Evolutionary conservation across 2,797 vertebrate genomes (phyloP).

Genomic region (Enteromius treurensis): DNA sequence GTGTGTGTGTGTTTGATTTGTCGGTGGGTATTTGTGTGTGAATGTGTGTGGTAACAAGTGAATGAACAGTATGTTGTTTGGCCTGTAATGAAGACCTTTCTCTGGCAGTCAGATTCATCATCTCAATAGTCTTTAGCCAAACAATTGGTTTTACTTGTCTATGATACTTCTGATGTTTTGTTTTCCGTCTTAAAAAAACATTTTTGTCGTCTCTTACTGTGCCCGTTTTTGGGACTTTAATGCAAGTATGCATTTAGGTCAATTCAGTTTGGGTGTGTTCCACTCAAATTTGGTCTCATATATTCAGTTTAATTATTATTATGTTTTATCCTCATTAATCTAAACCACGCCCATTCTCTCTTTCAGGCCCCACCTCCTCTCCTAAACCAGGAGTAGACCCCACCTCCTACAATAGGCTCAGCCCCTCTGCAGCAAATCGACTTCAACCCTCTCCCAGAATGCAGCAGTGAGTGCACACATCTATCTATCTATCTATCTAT

Average conservation of each 20-base stretch:
- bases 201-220: not conserved
- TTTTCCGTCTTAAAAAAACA: not conserved
- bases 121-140: conserved; percentile 1
- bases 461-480: conserved; percentile 5
- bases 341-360: conserved; percentile 7
- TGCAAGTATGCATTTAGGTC: not conserved
- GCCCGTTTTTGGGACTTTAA: not conserved
- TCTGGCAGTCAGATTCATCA: conserved; percentile 11
- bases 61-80: conserved; percentile 29
- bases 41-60: conserved; percentile 30
- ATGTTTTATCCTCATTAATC: not conserved
- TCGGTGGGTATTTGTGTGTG: conserved; percentile 30
- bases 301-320: not conserved
- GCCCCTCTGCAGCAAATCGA: conserved; percentile 4
- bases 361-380: conserved; percentile 45
- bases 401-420: conserved; percentile 38
- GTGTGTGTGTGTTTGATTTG: conserved; percentile 32
- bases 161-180: not conserved
- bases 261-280: not conserved
- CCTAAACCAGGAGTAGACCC: conserved; percentile 20
- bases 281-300: not conserved
- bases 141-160: conserved; percentile 1
- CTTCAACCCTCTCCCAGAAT: conserved; percentile 24
- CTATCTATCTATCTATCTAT: not conserved
- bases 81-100: conserved; percentile 26